phyloP scores from a whole-genome alignment of 2,888 invertebrate genomes.

The Tipula lateralis region DNA sequence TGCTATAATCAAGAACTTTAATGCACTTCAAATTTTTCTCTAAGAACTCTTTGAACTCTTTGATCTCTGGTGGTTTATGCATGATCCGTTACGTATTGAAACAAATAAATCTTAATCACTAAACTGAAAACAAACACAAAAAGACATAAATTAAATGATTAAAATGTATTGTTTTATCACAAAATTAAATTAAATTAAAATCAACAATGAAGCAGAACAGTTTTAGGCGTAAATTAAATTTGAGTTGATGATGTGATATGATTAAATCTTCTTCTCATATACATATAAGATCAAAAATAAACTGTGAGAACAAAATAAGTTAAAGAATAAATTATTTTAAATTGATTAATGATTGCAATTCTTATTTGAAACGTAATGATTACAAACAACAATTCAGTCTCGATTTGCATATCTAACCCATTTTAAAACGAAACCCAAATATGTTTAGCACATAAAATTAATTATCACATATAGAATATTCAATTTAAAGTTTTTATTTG shows the following conservation, averaged over 20 bases:
- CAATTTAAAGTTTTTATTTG: not conserved
- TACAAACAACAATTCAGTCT: not conserved
- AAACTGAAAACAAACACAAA: too few species aligned
- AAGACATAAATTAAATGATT: not conserved
- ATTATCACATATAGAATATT: too few species aligned
- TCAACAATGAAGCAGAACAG: not conserved
- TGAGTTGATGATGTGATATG: not conserved
- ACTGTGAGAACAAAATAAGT: not conserved
- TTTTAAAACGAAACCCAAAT: not conserved
- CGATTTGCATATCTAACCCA: too few species aligned
- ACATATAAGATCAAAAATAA: not conserved
- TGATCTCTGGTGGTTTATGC: constrained; percentile 40
- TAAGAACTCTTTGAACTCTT: constrained; percentile 41
- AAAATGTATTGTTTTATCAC: not conserved
- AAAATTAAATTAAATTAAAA: not conserved
- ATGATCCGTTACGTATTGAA: not conserved
- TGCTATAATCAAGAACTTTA: constrained; percentile 45
- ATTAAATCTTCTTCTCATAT: not conserved
- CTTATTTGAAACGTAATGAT: not conserved
- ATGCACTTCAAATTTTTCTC: constrained; percentile 40
- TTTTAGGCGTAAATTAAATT: not conserved
- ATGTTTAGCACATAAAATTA: not conserved
- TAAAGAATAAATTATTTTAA: not conserved
- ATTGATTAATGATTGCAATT: not conserved
- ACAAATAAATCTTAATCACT: not conserved